Evolutionary conservation across 2,888 invertebrate genomes (phyloP), one percentile per base, ranked within the genome.

Genomic region (Neocrepidodera transversa): DNA sequence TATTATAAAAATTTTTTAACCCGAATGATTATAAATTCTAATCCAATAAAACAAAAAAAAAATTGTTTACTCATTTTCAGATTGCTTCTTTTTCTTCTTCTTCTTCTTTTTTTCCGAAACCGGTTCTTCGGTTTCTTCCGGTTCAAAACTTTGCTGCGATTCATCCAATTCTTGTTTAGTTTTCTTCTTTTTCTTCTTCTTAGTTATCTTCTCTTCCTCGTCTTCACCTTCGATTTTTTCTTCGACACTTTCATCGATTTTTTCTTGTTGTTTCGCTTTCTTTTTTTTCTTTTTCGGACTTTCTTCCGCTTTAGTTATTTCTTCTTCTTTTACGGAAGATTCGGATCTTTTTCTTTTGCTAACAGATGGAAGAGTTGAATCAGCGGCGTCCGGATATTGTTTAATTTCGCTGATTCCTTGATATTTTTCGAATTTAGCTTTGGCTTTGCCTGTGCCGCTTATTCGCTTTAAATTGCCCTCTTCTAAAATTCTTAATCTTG

Each of bases 391-490:
- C 6, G 85, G 82, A 42, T 89, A 86, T 32, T 90, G 87, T 68
- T 89, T 84, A 49, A 93, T 86, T 82, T 95, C 92, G 71, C 94
- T 91, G 79, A 88, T 88, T 67, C 88, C 87, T 70, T 95, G 92
- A 76, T 97, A 97, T 81, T 95, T 97, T 72, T 97, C 95, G 76
- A 95, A 94, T 77, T 92, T 93, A 1, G 92, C 90, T 74, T 91
- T 90, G 1, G 90, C 89, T 77, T 93, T 96, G 10, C 92, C 93
- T 0, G 93, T 91, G 1, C 96, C 97, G 69, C 94, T 94, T 60
- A 97, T 85, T 73, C 89, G 85, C 48, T 87, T 85, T 50, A 91
- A 74, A 78, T 92, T 92, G 0, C 93, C 94, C 74, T 94, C 93
- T 77, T 97, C 95, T 40, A 97, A 82, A 62, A 94, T 74, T 64